Percentiles rank a stretch among this genome's conserved stretches.
phyloP scores from a whole-genome alignment of 2,888 invertebrate species.

The Cosmorhoe ocellata region DNA sequence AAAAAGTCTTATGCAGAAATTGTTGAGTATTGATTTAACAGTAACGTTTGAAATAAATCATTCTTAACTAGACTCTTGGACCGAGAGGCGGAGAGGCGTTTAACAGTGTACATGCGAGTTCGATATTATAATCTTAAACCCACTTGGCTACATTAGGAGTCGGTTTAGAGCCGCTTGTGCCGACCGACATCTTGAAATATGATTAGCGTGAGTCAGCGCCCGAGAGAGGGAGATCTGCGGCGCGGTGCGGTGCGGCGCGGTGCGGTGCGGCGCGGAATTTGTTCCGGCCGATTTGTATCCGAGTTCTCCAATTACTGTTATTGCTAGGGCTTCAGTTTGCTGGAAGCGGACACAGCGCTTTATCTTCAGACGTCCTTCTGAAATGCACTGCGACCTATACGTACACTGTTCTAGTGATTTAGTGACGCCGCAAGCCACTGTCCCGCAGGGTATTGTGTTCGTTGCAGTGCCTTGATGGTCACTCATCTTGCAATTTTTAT shows the following conservation, averaged over 20 bases:
- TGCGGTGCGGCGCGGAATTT: background rate
- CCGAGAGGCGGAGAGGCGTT: too few relatives aligned
- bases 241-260: background rate
- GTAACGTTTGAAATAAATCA: too few relatives aligned
- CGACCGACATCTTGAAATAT: conserved; percentile 22
- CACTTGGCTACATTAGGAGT: background rate
- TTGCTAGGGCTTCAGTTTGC: conserved; percentile 1
- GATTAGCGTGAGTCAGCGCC: conserved; percentile 25
- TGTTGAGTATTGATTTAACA: too few relatives aligned
- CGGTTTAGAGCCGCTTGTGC: background rate
- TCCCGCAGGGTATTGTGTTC: too few relatives aligned
- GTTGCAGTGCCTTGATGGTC: too few relatives aligned
- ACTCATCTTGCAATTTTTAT: background rate
- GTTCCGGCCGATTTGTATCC: conserved; percentile 1
- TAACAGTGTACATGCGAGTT: too few relatives aligned
- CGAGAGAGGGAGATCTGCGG: background rate
- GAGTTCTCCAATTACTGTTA: conserved; percentile 5
- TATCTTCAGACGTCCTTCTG: background rate
- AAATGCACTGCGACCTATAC: background rate
- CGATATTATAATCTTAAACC: too few relatives aligned
- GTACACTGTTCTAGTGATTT: too few relatives aligned
- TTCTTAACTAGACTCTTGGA: too few relatives aligned
- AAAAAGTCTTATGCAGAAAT: too few relatives aligned
- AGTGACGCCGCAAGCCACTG: too few relatives aligned
- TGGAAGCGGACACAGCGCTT: background rate